Base-by-base conservation (phyloP, 2,797 vertebrate genomes). In the Pachyuromys duprasi region DNA sequence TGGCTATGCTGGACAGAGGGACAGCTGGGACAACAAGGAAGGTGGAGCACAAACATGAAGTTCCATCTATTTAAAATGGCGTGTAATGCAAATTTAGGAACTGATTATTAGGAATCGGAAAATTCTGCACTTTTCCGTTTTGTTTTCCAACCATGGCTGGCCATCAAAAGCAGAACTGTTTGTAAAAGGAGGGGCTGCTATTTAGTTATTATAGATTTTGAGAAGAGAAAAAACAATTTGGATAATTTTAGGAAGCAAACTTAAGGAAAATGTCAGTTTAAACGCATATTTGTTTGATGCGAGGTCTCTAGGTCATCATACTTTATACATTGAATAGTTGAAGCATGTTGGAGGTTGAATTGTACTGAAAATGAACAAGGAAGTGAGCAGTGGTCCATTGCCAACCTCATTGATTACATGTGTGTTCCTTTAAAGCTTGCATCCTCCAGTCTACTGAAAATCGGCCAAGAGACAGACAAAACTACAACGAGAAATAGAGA, bases 401-500 rank as follows among this genome's bases (percentile, higher is more conserved):
- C 84, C 87, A 89, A 78, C 39, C n/a, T 60, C 74, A 94, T 13
- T 94, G 93, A 90, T 82, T 95, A 53, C 93, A 2, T 93, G 3
- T 72, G 1, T 94, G 5, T 93, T 81, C 42, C 8, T 98, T 88
- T 13, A 95, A 17, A 99, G 99, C 99, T 99, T 98, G 99, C 99
- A 69, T 99, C 99, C 0, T 99, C 99, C 96, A 99, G 99, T 98
- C 98, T 99, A 89, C 97, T 99, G 98, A 99, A 99, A 99, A 99
- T 99, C 91, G 99, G 99, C 83, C 99, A 99, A 98, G 99, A 99
- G 97, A 99, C 99, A 0, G 99, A 99, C 98, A 99, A 99, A 99
- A 99, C 99, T 97, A 99, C 99, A 76, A 99, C 99, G 79, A 99
- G 99, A 70, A 99, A 99, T 98, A 98, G 99, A 98, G 99, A 99